These are phyloP conservation scores for Psittacus erithacus DNA, from an alignment of 2,113 vertebrate genomes.

Conservation along the genomic window DNA sequence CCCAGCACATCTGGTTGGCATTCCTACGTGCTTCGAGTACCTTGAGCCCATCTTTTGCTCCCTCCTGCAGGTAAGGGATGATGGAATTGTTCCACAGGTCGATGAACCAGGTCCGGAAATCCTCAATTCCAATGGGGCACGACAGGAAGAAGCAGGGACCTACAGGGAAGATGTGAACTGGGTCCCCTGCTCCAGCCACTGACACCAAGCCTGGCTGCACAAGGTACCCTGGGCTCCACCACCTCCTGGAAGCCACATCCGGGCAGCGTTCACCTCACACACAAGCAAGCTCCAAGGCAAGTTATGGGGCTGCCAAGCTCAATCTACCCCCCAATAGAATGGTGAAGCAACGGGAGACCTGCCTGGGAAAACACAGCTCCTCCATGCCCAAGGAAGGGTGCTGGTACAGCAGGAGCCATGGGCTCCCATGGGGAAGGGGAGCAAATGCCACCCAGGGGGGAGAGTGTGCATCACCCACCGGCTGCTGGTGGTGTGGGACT, in stretches of 20 bases:
- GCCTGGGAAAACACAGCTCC: background rate
- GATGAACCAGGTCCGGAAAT: conserved; percentile 97
- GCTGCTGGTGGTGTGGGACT: background rate
- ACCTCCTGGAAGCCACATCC: background rate
- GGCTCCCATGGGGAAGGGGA: background rate
- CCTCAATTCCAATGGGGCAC: conserved; percentile 90
- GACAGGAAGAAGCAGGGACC: conserved; percentile 98
- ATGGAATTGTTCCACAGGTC: conserved; percentile 98
- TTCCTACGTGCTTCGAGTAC: conserved; percentile 22
- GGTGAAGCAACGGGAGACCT: background rate
- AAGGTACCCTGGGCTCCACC: background rate
- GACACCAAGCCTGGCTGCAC: accelerated
- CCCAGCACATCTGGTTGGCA: accelerated
- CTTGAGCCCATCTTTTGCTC: conserved; percentile 94
- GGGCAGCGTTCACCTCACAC: background rate
- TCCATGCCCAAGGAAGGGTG: background rate
- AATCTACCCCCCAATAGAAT: background rate
- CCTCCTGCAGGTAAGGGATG: conserved; percentile 96
- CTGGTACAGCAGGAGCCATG: background rate
- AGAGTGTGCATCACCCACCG: background rate
- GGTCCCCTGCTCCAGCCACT: background rate
- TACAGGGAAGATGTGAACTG: background rate
- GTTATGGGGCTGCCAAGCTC: background rate
- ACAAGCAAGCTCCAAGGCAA: background rate
- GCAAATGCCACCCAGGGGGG: background rate